Evolutionary conservation across 1,140 invertebrate species (phyloP), one percentile per base, ranked within the genome.

Genomic region (Eurytemora carolleeae): DNA sequence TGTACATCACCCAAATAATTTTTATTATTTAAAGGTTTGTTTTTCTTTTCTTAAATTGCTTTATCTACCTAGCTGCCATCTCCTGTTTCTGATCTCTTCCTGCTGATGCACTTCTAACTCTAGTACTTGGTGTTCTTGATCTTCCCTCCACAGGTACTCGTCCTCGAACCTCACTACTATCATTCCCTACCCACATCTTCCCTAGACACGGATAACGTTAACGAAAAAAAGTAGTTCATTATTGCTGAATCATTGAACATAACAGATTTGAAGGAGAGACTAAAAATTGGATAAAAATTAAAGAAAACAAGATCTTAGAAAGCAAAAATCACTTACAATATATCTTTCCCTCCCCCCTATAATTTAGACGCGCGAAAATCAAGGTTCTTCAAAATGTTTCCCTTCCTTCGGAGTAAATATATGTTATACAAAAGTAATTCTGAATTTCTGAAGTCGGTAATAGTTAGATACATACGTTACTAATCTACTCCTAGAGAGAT

Each of bases 51-150:
- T 12, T 44, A 44, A n/a, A 44, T n/a, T 12, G 31, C 31, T 44
- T 44, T 44, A 44, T n/a, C n/a, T 44, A 44, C 31, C 31, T 44
- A 12, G 31, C 31, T 44, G 31, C 31, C 31, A 44, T 44, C n/a
- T 44, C 31, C n/a, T 44, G 31, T 44, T 84, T 82, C 72, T 87
- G 88, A 70, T 89, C 86, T 20, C 86, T 73, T 20, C 86, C 86
- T 2, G 85, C 86, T 2, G 86, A 89, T 25, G 85, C 85, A 24
- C 86, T 88, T 67, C 86, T 75, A 1, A 87, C 73, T 72, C 83
- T 75, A 12, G 79, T 69, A 52, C 77, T 77, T 55, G 72, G 72
- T 22, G 31, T 44, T n/a, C 31, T 44, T 7, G 7, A 12, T 7
- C 31, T 7, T 12, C 7, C 7, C 31, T 44, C 7, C 31, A 44